These are phyloP conservation scores for Synergus japonicus DNA, from an alignment of 2,888 invertebrate genomes.

Conservation along the genomic window DNA sequence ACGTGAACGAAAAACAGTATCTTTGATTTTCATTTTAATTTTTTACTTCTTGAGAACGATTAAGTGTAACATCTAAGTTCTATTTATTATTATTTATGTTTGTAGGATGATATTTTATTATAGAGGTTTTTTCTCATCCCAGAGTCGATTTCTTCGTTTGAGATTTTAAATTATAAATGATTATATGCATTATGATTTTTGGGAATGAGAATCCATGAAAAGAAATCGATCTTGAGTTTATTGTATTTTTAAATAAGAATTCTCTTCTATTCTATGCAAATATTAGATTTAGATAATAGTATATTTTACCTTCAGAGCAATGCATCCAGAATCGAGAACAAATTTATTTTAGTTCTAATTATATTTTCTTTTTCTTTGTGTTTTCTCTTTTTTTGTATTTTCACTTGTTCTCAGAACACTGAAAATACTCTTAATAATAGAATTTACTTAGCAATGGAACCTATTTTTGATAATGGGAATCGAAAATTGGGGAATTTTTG, in stretches of 20 bases:
- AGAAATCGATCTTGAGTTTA: conserved; percentile 4
- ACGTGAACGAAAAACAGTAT: conserved; percentile 6
- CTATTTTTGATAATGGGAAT: not conserved
- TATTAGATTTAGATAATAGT: not conserved
- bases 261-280: conserved; percentile 21
- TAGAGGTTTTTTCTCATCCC: not conserved
- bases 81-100: not conserved
- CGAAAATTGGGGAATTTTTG: not conserved
- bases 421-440: not conserved
- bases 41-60: not conserved
- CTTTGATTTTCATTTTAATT: not conserved
- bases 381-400: not conserved
- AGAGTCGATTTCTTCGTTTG: not conserved
- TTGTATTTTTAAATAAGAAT: not conserved
- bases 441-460: not conserved
- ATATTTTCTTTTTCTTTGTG: not conserved
- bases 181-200: too few relatives aligned
- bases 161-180: not conserved
- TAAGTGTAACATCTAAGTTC: not conserved
- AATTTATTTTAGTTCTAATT: not conserved
- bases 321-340: conserved; percentile 33
- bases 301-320: conserved; percentile 22
- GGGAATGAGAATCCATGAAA: not conserved
- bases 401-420: not conserved
- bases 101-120: not conserved